Evolutionary conservation across 2,888 invertebrate genomes (phyloP).

Genomic region (Cephus nigrinus): DNA sequence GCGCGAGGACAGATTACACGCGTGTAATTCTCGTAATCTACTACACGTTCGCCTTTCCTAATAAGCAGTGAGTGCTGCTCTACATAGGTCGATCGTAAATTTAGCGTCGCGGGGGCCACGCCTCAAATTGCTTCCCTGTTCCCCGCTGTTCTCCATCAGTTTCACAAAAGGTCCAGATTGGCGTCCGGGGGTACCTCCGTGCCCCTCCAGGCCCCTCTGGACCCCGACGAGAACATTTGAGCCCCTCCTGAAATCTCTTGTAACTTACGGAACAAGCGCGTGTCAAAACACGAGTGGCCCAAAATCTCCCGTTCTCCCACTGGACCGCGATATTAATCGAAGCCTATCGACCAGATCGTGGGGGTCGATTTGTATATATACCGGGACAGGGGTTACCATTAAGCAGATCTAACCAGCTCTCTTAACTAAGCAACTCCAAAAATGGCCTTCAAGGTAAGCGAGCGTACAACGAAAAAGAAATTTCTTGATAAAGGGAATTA

Average conservation of each 20-base stretch:
- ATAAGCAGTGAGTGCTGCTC: constrained; percentile 15
- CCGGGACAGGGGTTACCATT: constrained; percentile 28
- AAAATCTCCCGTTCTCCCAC: constrained; percentile 32
- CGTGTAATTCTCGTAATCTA: not conserved
- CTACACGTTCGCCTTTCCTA: constrained; percentile 13
- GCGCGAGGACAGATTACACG: too few species aligned
- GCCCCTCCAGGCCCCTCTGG: not conserved
- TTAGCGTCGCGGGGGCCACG: constrained; percentile 13
- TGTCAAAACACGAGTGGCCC: constrained; percentile 29
- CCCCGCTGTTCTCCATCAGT: constrained; percentile 1
- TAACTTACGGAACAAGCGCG: constrained; percentile 19
- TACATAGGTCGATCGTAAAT: constrained; percentile 18
- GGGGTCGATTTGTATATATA: constrained; percentile 45
- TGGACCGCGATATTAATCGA: constrained; percentile 24
- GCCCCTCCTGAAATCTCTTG: constrained; percentile 28
- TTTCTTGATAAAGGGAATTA: not conserved
- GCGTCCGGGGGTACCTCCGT: not conserved
- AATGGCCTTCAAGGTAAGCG: constrained; percentile 55
- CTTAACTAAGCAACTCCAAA: constrained; percentile 33
- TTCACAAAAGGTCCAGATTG: not conserved
- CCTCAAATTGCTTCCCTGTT: constrained; percentile 7
- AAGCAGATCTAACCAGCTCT: constrained; percentile 43
- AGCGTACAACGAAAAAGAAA: not conserved
- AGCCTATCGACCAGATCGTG: not conserved
- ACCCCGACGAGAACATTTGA: constrained; percentile 8